Conservation (phyloP, 1,140 invertebrate species). For the Wiebesia pumilae region DNA sequence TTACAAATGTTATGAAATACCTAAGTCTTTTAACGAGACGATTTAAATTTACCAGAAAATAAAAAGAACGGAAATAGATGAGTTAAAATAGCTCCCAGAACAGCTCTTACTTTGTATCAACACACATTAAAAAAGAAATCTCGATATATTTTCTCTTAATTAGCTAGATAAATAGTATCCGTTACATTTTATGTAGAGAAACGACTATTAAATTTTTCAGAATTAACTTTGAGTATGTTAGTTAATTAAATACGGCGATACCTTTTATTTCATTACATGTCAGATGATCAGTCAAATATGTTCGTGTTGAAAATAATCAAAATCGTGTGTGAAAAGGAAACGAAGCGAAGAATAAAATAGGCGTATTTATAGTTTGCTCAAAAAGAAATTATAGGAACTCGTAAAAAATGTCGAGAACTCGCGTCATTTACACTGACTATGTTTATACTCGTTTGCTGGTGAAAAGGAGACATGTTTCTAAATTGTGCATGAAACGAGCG, state of each 20-base stretch:
- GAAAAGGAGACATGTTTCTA: constrained; percentile 27
- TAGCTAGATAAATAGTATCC: not conserved
- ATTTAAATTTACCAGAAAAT: not conserved
- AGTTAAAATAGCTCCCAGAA: not conserved
- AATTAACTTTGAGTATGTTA: not conserved
- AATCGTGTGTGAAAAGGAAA: not conserved
- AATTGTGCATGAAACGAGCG: constrained; percentile 47
- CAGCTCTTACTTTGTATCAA: not conserved
- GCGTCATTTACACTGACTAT: constrained; percentile 40
- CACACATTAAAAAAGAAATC: not conserved
- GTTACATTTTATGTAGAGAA: not conserved
- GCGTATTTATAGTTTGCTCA: not conserved
- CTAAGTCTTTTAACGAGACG: not conserved
- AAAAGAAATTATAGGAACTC: not conserved
- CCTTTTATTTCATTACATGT: not conserved
- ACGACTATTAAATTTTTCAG: not conserved
- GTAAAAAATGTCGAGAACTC: constrained; percentile 29
- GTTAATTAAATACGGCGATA: not conserved
- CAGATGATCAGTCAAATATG: not conserved
- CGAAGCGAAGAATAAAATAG: not conserved
- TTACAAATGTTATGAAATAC: not conserved
- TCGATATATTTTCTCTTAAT: not conserved
- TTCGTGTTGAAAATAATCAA: not conserved
- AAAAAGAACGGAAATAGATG: too few species aligned
- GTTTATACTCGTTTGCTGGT: constrained; percentile 20